Base-by-base conservation (phyloP, 2,797 vertebrate genomes). In the Sciurus vulgaris region DNA sequence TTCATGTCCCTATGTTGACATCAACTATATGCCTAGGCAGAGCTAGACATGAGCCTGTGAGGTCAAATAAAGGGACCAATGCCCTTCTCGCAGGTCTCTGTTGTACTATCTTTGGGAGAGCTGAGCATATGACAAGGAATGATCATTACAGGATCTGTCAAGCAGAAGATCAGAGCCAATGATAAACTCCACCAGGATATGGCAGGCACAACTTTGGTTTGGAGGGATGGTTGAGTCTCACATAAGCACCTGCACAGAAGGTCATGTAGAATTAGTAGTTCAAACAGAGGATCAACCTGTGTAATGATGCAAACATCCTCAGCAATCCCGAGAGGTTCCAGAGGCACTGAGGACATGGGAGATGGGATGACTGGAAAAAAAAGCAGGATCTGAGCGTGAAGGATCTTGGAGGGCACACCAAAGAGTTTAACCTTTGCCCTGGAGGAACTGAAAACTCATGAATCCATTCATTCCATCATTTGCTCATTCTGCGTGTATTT, bases 241-340 rank as follows among this genome's bases (percentile, higher is more conserved):
- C 1, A 3, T 1, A 26, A n/a, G 17, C 14, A 1, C 14, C 33
- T 33, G 10, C 30, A 1, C 7, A 28, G 63, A 87, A 86, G 70
- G 69, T 0, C 30, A 11, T 4, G 35, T 73, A 4, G 35, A 74
- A 56, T 24, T 54, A 13, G 3, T 6, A 33, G 3, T 51, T 51
- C 2, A 5, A 9, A 5, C 11, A 59, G 59, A 93, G 72, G 38
- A 41, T 26, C 59, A 44, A 11, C 0, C 1, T 61, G 56, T 38
- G 28, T 3, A 8, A 59, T 1, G 10, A 26, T 1, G 1, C 0
- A 18, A 59, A 24, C 13, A 22, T 15, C 15, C 12, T 54, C 5
- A 8, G 47, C 2, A 22, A 24, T 44, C 14, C 2, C 0, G 0
- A 38, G 65, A n/a, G 13, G 24, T 47, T 47, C 0, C 1, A 72